Percentiles rank a stretch among this genome's conserved stretches.
These are phyloP conservation scores for Agrotis exclamationis DNA, from an alignment of 2,888 invertebrate genomes.

Conservation along the genomic window DNA sequence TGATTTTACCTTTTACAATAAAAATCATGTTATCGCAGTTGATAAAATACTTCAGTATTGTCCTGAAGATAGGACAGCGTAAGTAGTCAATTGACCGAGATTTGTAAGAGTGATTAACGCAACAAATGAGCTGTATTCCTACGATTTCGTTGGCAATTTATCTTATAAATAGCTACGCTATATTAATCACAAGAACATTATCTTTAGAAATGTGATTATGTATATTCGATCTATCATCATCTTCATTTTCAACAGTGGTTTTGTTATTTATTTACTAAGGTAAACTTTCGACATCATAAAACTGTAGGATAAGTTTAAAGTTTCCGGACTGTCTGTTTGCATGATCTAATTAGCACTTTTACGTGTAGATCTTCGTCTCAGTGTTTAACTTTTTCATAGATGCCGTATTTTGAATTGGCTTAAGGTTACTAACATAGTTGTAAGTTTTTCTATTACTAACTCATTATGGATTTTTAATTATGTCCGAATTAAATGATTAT, in stretches of 20 bases:
- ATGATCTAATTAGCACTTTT: background rate
- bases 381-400: conserved; percentile 10
- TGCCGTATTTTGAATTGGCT: too few species aligned
- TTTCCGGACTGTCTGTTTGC: background rate
- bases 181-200: conserved; percentile 1
- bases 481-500: too few species aligned
- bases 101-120: conserved; percentile 57
- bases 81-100: conserved; percentile 74
- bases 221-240: background rate
- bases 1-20: conserved; percentile 46
- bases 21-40: conserved; percentile 27
- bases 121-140: conserved; percentile 21
- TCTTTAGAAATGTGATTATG: background rate
- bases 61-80: conserved; percentile 55
- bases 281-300: background rate
- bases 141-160: conserved; percentile 25
- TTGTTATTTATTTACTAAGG: background rate
- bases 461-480: too few species aligned
- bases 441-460: too few species aligned
- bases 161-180: conserved; percentile 19
- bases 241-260: background rate
- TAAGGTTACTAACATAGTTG: too few species aligned
- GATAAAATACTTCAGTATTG: conserved; percentile 50
- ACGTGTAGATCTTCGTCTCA: background rate
- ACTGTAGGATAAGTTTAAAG: background rate